phyloP scores from a whole-genome alignment of 30 jellyfish, hydroid and myxozoan species.

The Aurelia coerulea region DNA sequence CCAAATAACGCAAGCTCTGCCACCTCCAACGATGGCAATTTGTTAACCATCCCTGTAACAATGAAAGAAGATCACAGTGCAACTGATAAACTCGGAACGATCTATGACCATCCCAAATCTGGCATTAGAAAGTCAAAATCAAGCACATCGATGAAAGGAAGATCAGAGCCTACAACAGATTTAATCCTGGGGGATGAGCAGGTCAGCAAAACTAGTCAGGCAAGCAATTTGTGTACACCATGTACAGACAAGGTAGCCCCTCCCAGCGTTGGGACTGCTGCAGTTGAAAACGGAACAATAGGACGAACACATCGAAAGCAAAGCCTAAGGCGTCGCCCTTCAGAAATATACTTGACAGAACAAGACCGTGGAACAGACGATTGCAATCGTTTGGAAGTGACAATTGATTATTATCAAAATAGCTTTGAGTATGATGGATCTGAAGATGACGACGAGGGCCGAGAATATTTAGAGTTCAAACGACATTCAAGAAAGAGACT shows the following conservation, averaged over 20 bases:
- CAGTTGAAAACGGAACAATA: background rate
- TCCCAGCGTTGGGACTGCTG: background rate
- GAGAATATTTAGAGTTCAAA: conserved; percentile 42
- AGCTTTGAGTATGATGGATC: conserved; percentile 71
- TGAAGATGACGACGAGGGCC: conserved; percentile 43
- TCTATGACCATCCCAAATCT: no score
- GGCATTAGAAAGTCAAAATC: background rate
- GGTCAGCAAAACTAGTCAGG: background rate
- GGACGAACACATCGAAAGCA: conserved; percentile 7
- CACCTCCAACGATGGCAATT: conserved; percentile 9
- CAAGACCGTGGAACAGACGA: background rate
- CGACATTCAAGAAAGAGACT: background rate
- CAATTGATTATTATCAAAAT: conserved; percentile 73
- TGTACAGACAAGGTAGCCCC: background rate
- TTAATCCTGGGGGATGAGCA: background rate
- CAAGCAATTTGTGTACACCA: background rate
- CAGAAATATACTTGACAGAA: background rate
- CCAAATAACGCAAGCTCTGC: conserved; percentile 1
- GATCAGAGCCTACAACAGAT: background rate
- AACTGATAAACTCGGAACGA: background rate
- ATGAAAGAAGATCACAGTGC: background rate
- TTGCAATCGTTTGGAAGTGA: conserved; percentile 55
- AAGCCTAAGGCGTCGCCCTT: conserved; percentile 33
- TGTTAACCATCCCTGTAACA: conserved; percentile 1
- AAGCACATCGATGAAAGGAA: background rate